Conservation (phyloP, 2,888 invertebrate genomes). For the Caenorhabditis zanzibari region DNA sequence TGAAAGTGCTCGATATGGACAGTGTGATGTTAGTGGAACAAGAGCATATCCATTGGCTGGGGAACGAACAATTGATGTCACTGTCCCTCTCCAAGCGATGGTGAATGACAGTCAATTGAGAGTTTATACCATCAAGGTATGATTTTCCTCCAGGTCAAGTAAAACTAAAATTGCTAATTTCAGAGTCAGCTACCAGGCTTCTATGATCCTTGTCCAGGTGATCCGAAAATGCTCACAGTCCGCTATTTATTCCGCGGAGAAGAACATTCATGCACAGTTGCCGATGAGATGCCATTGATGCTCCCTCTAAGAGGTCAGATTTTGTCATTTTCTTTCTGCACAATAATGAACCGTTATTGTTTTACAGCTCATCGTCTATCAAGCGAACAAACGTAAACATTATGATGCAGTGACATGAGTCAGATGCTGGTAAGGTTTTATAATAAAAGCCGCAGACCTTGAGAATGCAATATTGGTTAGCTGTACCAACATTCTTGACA, state of each 20-base stretch:
- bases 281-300: conserved; percentile 90
- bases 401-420: conserved; percentile 23
- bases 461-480: conserved; percentile 2
- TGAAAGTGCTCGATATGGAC: conserved; percentile 87
- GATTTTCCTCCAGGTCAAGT: not conserved
- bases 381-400: conserved; percentile 54
- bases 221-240: conserved; percentile 92
- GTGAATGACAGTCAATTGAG: conserved; percentile 92
- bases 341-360: not conserved
- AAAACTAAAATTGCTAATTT: conserved; percentile 82
- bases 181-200: conserved; percentile 97
- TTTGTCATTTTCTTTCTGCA: not conserved
- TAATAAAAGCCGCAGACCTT: conserved; percentile 1
- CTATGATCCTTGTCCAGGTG: conserved; percentile 94
- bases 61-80: conserved; percentile 88
- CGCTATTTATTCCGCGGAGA: conserved; percentile 91
- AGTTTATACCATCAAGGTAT: conserved; percentile 78
- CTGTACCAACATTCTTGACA: not conserved
- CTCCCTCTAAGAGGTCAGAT: conserved; percentile 89
- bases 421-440: conserved; percentile 28
- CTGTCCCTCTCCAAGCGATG: conserved; percentile 94
- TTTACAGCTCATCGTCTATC: conserved; percentile 57
- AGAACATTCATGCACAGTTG: conserved; percentile 89
- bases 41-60: conserved; percentile 79
- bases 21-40: conserved; percentile 69